Conservation (phyloP, 2,797 vertebrate species). For the Syndactyla subalaris region DNA sequence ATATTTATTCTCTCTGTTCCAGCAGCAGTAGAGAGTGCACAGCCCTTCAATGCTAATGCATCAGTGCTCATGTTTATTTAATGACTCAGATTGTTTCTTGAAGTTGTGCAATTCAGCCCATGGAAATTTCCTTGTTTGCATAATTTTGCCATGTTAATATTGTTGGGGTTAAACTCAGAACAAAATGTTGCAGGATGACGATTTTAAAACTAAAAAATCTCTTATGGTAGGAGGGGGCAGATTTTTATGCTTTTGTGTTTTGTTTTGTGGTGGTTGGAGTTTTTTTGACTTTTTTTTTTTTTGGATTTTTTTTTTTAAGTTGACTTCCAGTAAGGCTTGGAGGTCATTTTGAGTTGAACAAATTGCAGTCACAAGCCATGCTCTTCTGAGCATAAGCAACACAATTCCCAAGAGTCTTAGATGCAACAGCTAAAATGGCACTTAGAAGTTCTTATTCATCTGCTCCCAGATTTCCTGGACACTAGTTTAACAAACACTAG, state of each 20-base stretch:
- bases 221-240: not conserved
- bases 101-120: constrained; percentile 4
- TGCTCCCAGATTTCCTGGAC: constrained; percentile 11
- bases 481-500: not conserved
- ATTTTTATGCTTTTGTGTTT: not conserved
- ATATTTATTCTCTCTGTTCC: constrained; percentile 32
- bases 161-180: constrained; percentile 3
- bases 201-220: constrained; percentile 37
- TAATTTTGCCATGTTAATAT: constrained; percentile 12
- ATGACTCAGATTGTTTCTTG: not conserved
- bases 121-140: constrained; percentile 64
- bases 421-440: not conserved
- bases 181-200: not conserved
- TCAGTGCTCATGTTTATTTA: not conserved
- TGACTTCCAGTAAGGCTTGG: constrained; percentile 17
- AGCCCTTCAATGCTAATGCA: not conserved
- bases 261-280: not conserved
- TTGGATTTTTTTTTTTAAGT: not conserved
- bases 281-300: not conserved
- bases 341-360: constrained; percentile 47
- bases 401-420: constrained; percentile 15
- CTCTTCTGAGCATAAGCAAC: constrained; percentile 12
- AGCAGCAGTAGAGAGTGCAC: not conserved
- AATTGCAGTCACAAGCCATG: constrained; percentile 40
- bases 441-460: constrained; percentile 21